These are phyloP conservation scores for Todiramphus saurophagus DNA, from an alignment of 2,113 vertebrate species.

Conservation along the genomic window DNA sequence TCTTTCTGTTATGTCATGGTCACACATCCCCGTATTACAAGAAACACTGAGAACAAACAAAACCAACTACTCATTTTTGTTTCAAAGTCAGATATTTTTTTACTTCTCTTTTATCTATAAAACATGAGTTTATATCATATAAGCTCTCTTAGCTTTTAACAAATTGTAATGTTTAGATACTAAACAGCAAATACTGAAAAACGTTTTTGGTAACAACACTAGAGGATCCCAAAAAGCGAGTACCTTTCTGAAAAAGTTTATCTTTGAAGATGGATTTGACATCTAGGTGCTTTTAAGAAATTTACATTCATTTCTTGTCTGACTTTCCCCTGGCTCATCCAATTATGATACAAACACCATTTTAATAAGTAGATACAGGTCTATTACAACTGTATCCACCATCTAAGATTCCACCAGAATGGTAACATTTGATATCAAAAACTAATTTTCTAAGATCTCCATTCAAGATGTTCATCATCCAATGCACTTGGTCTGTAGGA, in stretches of 20 bases:
- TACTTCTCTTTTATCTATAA: background rate
- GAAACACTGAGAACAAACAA: background rate
- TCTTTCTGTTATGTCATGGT: background rate
- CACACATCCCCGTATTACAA: background rate
- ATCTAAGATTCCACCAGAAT: background rate
- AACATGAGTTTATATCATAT: background rate
- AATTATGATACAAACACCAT: background rate
- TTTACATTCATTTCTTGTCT: background rate
- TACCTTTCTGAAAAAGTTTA: background rate
- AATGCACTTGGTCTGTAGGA: background rate
- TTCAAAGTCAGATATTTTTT: conserved; percentile 11
- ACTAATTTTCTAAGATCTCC: background rate
- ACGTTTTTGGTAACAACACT: background rate
- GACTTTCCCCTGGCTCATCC: background rate
- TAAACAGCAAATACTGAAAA: conserved; percentile 17
- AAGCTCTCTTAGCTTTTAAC: background rate
- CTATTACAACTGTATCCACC: background rate
- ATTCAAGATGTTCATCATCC: background rate
- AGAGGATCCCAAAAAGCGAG: background rate
- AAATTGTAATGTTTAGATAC: background rate
- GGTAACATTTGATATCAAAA: background rate
- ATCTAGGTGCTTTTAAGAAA: background rate
- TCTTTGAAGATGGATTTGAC: background rate
- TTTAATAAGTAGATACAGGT: background rate
- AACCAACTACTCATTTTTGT: background rate